Percentiles rank a stretch among this genome's conserved stretches.
These are phyloP conservation scores for Drosophila truncata DNA, from an alignment of 1,140 invertebrate genomes.

Conservation along the genomic window DNA sequence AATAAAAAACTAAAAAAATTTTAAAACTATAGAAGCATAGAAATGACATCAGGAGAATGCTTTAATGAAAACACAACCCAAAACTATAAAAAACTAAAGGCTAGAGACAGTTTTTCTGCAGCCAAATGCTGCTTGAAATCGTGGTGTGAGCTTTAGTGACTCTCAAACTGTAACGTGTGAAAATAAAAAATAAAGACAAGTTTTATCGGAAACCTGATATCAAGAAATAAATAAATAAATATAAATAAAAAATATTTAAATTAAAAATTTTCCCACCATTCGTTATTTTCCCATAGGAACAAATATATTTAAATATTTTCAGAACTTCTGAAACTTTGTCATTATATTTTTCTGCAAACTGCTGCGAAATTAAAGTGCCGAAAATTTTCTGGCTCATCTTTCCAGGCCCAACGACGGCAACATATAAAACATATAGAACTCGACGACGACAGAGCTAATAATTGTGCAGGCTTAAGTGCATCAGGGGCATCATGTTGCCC, in stretches of 20 bases:
- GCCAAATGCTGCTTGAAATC: not conserved
- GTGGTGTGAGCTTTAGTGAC: slow-evolving; percentile 34
- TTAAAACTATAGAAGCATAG: slow-evolving; percentile 9
- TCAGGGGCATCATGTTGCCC: slow-evolving; percentile 82
- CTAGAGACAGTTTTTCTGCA: not conserved
- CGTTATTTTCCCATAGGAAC: slow-evolving; percentile 1
- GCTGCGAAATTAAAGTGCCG: slow-evolving; percentile 56
- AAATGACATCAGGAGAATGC: not conserved
- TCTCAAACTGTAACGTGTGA: slow-evolving; percentile 57
- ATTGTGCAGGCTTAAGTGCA: slow-evolving; percentile 68
- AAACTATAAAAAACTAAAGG: slow-evolving; percentile 8
- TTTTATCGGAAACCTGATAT: slow-evolving; percentile 2
- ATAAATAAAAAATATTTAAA: not conserved
- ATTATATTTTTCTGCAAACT: slow-evolving; percentile 16
- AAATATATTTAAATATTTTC: not conserved
- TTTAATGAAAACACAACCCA: not conserved
- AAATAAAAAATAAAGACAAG: slow-evolving; percentile 3
- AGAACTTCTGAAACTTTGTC: not conserved
- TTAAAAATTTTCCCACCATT: slow-evolving; percentile 21
- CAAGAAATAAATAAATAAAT: not conserved
- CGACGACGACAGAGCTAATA: slow-evolving; percentile 64
- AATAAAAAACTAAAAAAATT: not conserved
- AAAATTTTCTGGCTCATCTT: slow-evolving; percentile 65
- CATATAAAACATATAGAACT: slow-evolving; percentile 59
- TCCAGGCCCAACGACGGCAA: slow-evolving; percentile 74